These are phyloP conservation scores for Nysson spinosus DNA, from an alignment of 2,888 invertebrate genomes.

Conservation along the genomic window DNA sequence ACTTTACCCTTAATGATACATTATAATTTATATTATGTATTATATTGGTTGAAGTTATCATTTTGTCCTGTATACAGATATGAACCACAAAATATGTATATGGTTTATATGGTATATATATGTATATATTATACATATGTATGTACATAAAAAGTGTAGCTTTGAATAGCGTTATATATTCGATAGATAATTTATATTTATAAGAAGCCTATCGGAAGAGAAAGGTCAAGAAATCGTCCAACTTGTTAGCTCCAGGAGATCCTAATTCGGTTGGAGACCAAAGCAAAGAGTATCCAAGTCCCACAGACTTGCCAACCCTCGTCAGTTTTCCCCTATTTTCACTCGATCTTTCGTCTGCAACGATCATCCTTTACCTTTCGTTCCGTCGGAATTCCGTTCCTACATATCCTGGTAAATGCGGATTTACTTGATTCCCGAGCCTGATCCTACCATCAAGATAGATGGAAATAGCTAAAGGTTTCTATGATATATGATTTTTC, in stretches of 20 bases:
- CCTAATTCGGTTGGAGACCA: slow-evolving; percentile 7
- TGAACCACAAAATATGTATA: no score
- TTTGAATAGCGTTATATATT: no score
- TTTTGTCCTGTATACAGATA: no score
- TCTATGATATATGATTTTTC: slow-evolving; percentile 64
- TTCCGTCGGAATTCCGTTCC: slow-evolving; percentile 6
- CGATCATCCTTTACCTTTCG: slow-evolving; percentile 29
- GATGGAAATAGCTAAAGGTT: slow-evolving; percentile 52
- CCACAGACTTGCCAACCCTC: slow-evolving; percentile 19
- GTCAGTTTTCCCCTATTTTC: slow-evolving; percentile 27
- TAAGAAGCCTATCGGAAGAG: background rate
- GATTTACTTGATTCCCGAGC: slow-evolving; percentile 53
- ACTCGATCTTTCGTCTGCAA: slow-evolving; percentile 18
- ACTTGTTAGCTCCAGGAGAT: slow-evolving; percentile 5
- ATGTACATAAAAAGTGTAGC: no score
- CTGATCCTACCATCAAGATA: slow-evolving; percentile 53
- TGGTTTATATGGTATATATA: no score
- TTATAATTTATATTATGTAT: no score
- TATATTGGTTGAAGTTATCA: no score
- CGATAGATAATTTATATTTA: no score
- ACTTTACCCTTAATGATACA: no score
- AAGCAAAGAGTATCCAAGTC: slow-evolving; percentile 5
- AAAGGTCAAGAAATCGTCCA: background rate
- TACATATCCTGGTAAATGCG: slow-evolving; percentile 38
- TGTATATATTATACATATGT: no score